Base-by-base conservation (phyloP, 2,113 vertebrate species). In the Physeter macrocephalus region DNA sequence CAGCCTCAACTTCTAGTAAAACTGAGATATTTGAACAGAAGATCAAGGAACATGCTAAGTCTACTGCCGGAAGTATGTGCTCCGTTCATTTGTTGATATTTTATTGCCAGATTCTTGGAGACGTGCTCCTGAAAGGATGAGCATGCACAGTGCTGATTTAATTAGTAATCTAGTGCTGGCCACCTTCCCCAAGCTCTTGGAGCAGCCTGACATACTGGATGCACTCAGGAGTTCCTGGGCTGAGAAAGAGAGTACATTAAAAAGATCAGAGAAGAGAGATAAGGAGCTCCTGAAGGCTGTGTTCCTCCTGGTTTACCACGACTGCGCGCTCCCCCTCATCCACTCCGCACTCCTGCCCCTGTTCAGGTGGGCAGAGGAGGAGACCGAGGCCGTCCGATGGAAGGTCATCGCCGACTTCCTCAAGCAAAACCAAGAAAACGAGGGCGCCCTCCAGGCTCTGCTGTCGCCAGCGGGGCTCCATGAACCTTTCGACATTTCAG, bases 161-260 rank as follows among this genome's bases (percentile, higher is more conserved):
- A 99, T 99, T 66, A 99, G 99, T 95, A 99, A 98, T 96, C 99
- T 99, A 1, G 6, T 99, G 74, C 97, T 99, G 96, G 99, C 99
- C 66, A 99, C 99, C 13, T 99, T 99, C 90, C 99, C 99, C 59
- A 90, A 92, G 62, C 98, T 99, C 93, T 8, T 99, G 98, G 99
- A 99, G 96, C 99, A 99, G 20, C 98, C 99, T 15, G 99, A 99
- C 84, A 94, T 99, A 90, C 98, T 99, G 98, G 99, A 99, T 86
- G 99, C 99, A 0, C 99, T 99, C 93, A 98, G 99, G 98, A 99
- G 98, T 43, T 98, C 98, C 5, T 99, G 99, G 99, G 98, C 99
- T 87, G 99, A 99, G 34, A 99, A 98, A 95, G 99, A 99, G 97
- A 98, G 96, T 86, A 98, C 97, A 1, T 1, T 99, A 80, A 99